Conservation (phyloP, 2,797 vertebrate genomes). For the Cryptoprocta ferox region DNA sequence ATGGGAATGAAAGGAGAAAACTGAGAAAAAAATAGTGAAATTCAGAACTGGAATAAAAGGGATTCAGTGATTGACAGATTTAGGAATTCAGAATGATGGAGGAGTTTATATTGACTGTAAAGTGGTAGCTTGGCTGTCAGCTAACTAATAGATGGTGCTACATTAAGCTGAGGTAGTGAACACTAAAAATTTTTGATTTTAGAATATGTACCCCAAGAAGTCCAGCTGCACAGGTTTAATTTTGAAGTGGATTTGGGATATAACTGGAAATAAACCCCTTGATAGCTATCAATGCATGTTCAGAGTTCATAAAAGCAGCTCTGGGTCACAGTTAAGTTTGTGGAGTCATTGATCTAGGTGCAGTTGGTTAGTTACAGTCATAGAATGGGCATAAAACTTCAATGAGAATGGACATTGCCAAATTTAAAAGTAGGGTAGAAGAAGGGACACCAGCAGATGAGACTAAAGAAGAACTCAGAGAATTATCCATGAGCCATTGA, state of each 20-base stretch:
- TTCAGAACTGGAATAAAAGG: background rate
- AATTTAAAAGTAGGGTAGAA: background rate
- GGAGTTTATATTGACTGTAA: background rate
- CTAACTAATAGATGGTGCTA: background rate
- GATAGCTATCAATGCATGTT: background rate
- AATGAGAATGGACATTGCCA: background rate
- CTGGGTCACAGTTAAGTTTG: background rate
- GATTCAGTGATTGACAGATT: background rate
- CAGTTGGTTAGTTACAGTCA: background rate
- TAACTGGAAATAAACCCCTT: background rate
- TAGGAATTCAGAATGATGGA: background rate
- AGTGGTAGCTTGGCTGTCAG: background rate
- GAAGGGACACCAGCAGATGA: background rate
- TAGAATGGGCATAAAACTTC: background rate
- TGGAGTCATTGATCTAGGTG: background rate
- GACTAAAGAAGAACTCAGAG: background rate
- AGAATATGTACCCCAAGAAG: background rate
- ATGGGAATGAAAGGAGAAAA: background rate
- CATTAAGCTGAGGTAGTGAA: background rate
- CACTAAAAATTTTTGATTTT: background rate
- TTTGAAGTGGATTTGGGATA: background rate
- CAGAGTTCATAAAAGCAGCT: background rate
- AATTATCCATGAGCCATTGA: background rate
- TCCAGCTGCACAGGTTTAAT: background rate
- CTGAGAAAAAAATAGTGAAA: background rate